Conservation (phyloP, 2,888 invertebrate species). For the Mechanitis messenoides region DNA sequence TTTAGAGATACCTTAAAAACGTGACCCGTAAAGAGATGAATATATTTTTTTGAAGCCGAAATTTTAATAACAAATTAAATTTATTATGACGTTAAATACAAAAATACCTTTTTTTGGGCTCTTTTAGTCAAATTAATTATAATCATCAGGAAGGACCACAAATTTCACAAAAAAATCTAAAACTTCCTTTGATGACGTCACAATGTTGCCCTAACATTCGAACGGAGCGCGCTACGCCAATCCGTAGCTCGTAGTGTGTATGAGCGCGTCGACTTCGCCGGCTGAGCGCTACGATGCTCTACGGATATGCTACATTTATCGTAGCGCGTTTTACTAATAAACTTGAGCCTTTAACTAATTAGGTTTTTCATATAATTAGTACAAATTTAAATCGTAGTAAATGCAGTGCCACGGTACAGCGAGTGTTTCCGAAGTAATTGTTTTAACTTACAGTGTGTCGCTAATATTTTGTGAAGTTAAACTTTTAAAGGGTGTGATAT, state of each 20-base stretch:
- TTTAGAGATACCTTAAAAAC: no score
- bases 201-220: conserved; percentile 30
- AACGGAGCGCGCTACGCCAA: conserved; percentile 44
- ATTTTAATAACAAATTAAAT: no score
- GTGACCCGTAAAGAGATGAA: no score
- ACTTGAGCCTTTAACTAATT: conserved; percentile 7
- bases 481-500: no score
- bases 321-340: conserved; percentile 26
- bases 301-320: conserved; percentile 36
- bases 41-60: no score
- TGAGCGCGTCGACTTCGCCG: conserved; percentile 55
- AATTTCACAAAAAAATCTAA: conserved; percentile 4
- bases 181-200: conserved; percentile 44
- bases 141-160: conserved; percentile 1
- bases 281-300: conserved; percentile 41
- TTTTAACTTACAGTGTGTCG: no score
- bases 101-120: no score
- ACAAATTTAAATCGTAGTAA: background rate
- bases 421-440: no score
- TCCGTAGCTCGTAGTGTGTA: conserved; percentile 63
- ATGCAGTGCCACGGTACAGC: no score
- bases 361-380: background rate
- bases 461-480: no score
- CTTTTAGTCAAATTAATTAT: conserved; percentile 4
- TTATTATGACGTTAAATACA: no score